A percentile compares a stretch with the other conserved stretches of the same genome.
phyloP scores from a whole-genome alignment of 2,888 invertebrate species.

The Hesperia comma region DNA sequence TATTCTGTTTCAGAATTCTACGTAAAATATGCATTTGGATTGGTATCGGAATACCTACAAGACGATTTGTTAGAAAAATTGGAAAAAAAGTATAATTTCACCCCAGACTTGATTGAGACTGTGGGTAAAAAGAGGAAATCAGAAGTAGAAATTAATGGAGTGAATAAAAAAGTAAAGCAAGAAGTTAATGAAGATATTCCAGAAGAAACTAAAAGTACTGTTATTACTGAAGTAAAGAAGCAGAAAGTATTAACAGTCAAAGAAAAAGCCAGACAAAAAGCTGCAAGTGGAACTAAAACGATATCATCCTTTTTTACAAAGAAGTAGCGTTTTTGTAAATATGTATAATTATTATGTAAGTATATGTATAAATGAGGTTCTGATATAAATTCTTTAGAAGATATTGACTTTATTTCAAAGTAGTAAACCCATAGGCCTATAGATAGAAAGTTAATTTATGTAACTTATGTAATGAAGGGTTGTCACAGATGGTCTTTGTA shows the following conservation, averaged over 20 bases:
- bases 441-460: too few relatives aligned
- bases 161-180: conserved; percentile 67
- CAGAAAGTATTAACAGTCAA: conserved; percentile 85
- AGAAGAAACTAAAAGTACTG: conserved; percentile 56
- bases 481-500: too few relatives aligned
- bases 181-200: conserved; percentile 60
- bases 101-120: conserved; percentile 82
- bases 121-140: conserved; percentile 83
- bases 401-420: background rate
- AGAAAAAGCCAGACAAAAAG: conserved; percentile 89
- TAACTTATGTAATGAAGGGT: too few relatives aligned
- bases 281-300: conserved; percentile 91
- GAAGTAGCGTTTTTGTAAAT: conserved; percentile 18
- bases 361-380: too few relatives aligned
- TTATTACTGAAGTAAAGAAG: conserved; percentile 74
- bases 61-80: conserved; percentile 87
- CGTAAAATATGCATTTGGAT: conserved; percentile 89
- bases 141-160: conserved; percentile 60
- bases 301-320: conserved; percentile 92
- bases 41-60: conserved; percentile 90
- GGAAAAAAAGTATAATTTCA: conserved; percentile 86
- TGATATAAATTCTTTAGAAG: background rate
- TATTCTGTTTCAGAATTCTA: conserved; percentile 82
- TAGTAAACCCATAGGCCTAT: too few relatives aligned
- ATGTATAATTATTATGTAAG: background rate